phyloP scores from a whole-genome alignment of 1,140 invertebrate genomes.

The Drosophila grimshawi region DNA sequence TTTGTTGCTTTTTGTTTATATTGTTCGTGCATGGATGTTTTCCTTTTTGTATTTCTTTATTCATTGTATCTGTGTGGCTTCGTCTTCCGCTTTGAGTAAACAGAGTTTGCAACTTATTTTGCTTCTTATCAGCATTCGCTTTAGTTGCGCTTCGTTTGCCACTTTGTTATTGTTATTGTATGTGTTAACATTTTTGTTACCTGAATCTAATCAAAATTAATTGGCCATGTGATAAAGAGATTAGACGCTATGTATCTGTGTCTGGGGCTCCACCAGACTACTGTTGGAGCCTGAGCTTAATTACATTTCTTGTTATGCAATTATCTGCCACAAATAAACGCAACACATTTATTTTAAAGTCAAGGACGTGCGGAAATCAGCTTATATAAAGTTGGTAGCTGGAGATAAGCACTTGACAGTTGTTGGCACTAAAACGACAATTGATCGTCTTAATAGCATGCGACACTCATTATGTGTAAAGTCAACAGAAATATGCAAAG shows the following conservation, averaged over 20 bases:
- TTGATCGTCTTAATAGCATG: slow-evolving; percentile 32
- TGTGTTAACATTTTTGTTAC: slow-evolving; percentile 28
- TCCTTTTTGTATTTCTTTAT: slow-evolving; percentile 37
- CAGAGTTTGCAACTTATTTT: slow-evolving; percentile 40
- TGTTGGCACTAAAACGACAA: slow-evolving; percentile 41
- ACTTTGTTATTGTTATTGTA: slow-evolving; percentile 34
- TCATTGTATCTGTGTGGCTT: slow-evolving; percentile 33
- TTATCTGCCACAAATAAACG: slow-evolving; percentile 23
- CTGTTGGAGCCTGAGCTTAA: slow-evolving; percentile 36
- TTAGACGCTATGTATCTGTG: slow-evolving; percentile 30
- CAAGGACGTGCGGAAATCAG: slow-evolving; percentile 69
- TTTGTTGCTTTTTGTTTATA: slow-evolving; percentile 25
- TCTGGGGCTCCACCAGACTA: slow-evolving; percentile 11
- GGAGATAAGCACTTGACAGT: slow-evolving; percentile 30
- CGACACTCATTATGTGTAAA: slow-evolving; percentile 6
- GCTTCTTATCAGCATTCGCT: slow-evolving; percentile 52
- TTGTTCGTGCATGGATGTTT: slow-evolving; percentile 25
- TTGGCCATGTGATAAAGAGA: slow-evolving; percentile 78
- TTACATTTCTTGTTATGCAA: slow-evolving; percentile 64
- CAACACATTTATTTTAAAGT: slow-evolving; percentile 47
- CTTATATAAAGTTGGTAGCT: slow-evolving; percentile 27
- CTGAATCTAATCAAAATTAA: slow-evolving; percentile 70
- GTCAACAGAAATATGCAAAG: background rate
- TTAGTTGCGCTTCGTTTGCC: slow-evolving; percentile 62
- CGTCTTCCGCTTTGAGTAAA: slow-evolving; percentile 60